phyloP scores from a whole-genome alignment of 2,797 vertebrate species.

The Acipenser ruthenus region DNA sequence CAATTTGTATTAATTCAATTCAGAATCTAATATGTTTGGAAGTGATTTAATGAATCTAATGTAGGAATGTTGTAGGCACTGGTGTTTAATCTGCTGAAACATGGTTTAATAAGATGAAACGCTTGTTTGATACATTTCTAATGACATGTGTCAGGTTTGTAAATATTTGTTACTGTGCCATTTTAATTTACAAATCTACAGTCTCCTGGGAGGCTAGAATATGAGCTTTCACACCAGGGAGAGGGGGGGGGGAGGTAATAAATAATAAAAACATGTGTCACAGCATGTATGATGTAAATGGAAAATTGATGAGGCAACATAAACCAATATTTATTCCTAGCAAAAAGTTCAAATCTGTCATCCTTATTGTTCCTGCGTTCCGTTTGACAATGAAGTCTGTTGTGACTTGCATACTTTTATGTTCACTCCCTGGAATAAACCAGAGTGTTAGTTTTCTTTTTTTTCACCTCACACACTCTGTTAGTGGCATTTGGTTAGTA shows the following conservation, averaged over 20 bases:
- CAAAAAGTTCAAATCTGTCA: not conserved
- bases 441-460: not conserved
- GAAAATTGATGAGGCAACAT: conserved; percentile 61
- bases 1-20: not conserved
- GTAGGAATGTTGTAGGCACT: not conserved
- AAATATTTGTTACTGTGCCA: not conserved
- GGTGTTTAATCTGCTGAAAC: not conserved
- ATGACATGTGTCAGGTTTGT: not conserved
- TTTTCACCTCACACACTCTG: conserved; percentile 17
- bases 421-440: not conserved
- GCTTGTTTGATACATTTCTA: not conserved
- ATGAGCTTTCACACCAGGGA: no score
- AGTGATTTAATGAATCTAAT: conserved; percentile 5
- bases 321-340: conserved; percentile 48
- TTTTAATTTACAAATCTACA: conserved; percentile 2
- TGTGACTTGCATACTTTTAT: not conserved
- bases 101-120: conserved; percentile 1
- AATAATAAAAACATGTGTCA: not conserved
- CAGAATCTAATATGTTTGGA: not conserved
- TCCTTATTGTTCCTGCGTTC: not conserved
- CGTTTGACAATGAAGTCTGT: conserved; percentile 19
- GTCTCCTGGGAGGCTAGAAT: not conserved
- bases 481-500: conserved; percentile 66
- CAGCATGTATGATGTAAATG: conserved; percentile 42
- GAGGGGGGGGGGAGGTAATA: no score